Conservation (phyloP, 2,888 invertebrate species). For the Diplolepis rosae region DNA sequence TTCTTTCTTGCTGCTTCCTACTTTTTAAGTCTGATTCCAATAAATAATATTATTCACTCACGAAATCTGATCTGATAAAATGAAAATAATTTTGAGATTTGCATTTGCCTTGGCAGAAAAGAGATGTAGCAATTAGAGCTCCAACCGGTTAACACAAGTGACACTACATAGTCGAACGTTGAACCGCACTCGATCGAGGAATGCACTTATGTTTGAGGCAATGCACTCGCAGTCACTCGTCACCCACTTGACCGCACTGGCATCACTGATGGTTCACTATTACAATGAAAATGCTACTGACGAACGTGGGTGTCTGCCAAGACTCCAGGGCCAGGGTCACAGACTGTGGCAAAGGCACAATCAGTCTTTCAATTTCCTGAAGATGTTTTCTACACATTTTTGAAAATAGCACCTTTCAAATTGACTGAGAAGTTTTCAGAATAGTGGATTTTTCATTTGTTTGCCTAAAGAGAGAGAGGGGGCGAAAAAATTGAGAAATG, state of each 20-base stretch:
- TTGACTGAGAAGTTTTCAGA: neutral
- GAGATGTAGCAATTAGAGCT: neutral
- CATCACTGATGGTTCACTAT: constrained; percentile 43
- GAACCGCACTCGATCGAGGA: neutral
- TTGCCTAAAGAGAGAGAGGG: too few species aligned
- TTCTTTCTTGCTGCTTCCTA: neutral
- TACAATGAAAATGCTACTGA: constrained; percentile 60
- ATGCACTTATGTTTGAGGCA: constrained; percentile 1
- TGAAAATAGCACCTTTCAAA: neutral
- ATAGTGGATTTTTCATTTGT: constrained; percentile 2
- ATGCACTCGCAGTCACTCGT: neutral
- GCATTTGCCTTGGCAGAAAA: neutral
- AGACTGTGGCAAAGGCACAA: constrained; percentile 47
- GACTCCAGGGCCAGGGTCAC: constrained; percentile 62
- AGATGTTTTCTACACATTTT: constrained; percentile 45
- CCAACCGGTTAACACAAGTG: constrained; percentile 5
- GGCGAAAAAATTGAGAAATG: neutral
- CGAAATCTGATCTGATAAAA: too few species aligned
- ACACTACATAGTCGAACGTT: constrained; percentile 9
- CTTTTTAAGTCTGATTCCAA: neutral
- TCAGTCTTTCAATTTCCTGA: constrained; percentile 36
- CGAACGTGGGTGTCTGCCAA: constrained; percentile 59
- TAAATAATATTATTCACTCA: too few species aligned
- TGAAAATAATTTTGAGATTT: neutral
- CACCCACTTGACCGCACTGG: neutral